Conservation (phyloP, 2,888 invertebrate genomes). For the Schizotus pectinicornis region DNA sequence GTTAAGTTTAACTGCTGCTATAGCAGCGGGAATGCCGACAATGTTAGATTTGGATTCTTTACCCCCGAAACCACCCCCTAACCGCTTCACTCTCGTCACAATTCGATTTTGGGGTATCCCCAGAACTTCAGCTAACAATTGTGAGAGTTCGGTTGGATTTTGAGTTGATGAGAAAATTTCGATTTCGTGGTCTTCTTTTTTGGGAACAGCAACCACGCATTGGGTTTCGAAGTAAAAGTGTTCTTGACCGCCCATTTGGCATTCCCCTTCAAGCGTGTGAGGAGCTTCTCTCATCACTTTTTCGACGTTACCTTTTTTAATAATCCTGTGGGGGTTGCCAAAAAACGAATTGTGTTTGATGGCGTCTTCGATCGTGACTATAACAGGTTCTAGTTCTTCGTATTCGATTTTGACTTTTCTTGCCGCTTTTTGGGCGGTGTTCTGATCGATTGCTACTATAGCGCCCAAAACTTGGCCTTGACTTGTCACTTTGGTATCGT, state of each 20-base stretch:
- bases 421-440: constrained; percentile 82
- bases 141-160: constrained; percentile 1
- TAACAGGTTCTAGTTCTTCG: constrained; percentile 78
- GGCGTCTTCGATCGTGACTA: constrained; percentile 89
- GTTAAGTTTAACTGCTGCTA: constrained; percentile 80
- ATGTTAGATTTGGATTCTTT: constrained; percentile 81
- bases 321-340: constrained; percentile 61
- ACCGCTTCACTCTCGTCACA: constrained; percentile 78
- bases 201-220: constrained; percentile 72
- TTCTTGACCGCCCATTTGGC: constrained; percentile 88
- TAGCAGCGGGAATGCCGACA: constrained; percentile 74
- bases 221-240: constrained; percentile 97
- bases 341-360: constrained; percentile 77
- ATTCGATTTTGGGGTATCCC: constrained; percentile 77
- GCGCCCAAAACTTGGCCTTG: constrained; percentile 80
- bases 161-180: constrained; percentile 70
- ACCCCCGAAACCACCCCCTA: constrained; percentile 96
- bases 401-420: constrained; percentile 78
- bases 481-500: constrained; percentile 74
- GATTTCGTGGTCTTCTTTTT: constrained; percentile 81
- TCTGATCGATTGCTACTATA: constrained; percentile 78
- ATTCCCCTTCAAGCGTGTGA: constrained; percentile 78
- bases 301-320: constrained; percentile 70
- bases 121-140: constrained; percentile 72
- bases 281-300: constrained; percentile 71